Evolutionary conservation across 2,888 invertebrate genomes (phyloP), one percentile per base, ranked within the genome.

Genomic region (Pyrrhosoma nymphula): DNA sequence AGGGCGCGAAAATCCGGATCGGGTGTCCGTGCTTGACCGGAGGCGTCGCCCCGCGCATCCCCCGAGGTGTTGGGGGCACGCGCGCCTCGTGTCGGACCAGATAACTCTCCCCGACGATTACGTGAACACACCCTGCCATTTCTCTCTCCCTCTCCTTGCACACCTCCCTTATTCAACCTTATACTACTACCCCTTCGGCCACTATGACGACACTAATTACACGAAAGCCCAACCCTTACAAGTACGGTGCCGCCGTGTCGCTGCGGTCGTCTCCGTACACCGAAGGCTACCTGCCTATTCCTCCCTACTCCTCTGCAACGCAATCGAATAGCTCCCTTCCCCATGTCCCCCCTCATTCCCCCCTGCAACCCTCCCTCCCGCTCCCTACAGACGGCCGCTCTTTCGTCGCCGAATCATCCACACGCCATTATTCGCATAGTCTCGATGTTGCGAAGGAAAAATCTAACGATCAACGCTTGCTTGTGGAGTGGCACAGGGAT

Each of bases 221-320:
- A 16, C 82, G 35, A 82, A 30, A 82, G 82, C 30, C 82, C 82
- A 82, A 35, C 82, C 82, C 82, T 35, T 82, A 82, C 82, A 82
- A 82, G 82, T 82, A 14, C 82, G 82, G 47, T 47, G 0, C 1
- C 82, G 82, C 82, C 30, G 18, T 20, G 12, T 0, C 35, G 82
- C 82, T 82, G 82, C 82, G 82, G 82, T 82, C 82, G 35, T 82
- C 82, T 35, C 69, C 69, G 69, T 26, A 82, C 82, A 82, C 82
- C 30, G 82, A 82, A 82, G 82, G 35, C 82, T 82, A 30, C 82
- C 30, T 35, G 82, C 82, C 82, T 16, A 82, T 35, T 60, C 60
- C 60, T 60, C 60, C 60, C 60, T 12, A 14, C 60, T 20, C 6
- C 60, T 60, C 60, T 0, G 12, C 60, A 60, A 2, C 47, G 23